Evolutionary conservation across 2,797 vertebrate genomes (phyloP).

Genomic region (Furcifer pardalis): DNA sequence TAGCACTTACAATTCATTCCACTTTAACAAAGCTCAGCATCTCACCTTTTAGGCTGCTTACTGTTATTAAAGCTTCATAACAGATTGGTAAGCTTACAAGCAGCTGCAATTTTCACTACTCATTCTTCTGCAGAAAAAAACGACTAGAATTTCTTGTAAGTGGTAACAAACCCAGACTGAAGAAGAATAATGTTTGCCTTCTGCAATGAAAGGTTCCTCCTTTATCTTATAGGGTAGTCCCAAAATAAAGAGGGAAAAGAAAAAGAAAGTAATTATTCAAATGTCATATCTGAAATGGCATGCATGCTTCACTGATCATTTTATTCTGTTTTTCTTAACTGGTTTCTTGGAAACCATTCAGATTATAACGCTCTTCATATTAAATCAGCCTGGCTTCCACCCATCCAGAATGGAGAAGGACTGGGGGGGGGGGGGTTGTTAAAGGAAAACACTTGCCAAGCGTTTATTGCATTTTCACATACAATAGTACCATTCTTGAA

Average conservation of each 20-base stretch:
- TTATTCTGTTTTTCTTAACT: neutral
- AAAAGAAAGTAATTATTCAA: conserved; percentile 6
- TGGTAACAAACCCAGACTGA: neutral
- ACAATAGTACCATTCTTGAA: neutral
- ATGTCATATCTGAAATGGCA: neutral
- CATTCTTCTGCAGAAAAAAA: conserved; percentile 12
- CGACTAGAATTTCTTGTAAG: neutral
- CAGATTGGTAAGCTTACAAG: neutral
- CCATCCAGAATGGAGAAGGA: neutral
- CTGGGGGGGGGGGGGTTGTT: neutral
- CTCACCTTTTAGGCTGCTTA: neutral
- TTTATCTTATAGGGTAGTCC: no score
- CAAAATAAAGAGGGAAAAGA: no score
- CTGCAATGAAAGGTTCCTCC: no score
- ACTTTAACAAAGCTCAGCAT: neutral
- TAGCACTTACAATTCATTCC: neutral
- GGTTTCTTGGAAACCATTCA: neutral
- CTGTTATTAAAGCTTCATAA: neutral
- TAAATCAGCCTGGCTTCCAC: neutral
- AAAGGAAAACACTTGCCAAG: neutral
- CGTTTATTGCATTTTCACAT: neutral
- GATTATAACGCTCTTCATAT: neutral
- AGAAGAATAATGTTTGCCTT: neutral
- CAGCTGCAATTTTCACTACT: neutral
- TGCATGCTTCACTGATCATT: neutral